These are phyloP conservation scores for Macaria notata DNA, from an alignment of 2,888 invertebrate species.

Conservation along the genomic window DNA sequence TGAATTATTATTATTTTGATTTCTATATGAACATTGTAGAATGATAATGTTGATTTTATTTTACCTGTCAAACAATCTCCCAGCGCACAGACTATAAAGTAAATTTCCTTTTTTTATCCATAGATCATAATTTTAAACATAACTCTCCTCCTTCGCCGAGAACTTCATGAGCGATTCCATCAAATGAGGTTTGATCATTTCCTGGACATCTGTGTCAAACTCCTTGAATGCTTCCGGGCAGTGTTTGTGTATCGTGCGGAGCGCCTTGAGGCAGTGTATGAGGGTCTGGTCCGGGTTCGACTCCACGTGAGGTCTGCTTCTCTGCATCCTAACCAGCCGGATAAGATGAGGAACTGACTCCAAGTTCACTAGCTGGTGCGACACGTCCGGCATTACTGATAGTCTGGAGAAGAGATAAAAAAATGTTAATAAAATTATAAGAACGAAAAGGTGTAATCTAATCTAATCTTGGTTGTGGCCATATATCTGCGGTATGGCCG, in stretches of 20 bases:
- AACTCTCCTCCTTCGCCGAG: slow-evolving; percentile 90
- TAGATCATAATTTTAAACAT: slow-evolving; percentile 75
- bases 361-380: slow-evolving; percentile 86
- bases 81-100: no score
- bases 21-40: no score
- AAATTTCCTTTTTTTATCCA: no score
- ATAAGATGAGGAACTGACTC: slow-evolving; percentile 86
- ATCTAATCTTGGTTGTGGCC: no score
- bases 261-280: slow-evolving; percentile 71
- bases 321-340: slow-evolving; percentile 84
- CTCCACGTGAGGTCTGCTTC: slow-evolving; percentile 59
- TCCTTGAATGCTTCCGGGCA: slow-evolving; percentile 63
- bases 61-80: no score
- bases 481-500: no score
- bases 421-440: no score
- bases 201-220: slow-evolving; percentile 84
- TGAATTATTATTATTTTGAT: no score
- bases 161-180: slow-evolving; percentile 91
- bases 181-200: slow-evolving; percentile 88
- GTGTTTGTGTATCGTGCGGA: slow-evolving; percentile 75
- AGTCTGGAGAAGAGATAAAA: slow-evolving; percentile 68
- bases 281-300: slow-evolving; percentile 71
- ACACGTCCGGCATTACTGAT: slow-evolving; percentile 85
- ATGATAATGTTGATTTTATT: no score
- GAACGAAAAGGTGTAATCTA: no score